Evolutionary conservation across 2,888 invertebrate genomes (phyloP), one percentile per base, ranked within the genome.

Genomic region (Pilophorus perplexus): DNA sequence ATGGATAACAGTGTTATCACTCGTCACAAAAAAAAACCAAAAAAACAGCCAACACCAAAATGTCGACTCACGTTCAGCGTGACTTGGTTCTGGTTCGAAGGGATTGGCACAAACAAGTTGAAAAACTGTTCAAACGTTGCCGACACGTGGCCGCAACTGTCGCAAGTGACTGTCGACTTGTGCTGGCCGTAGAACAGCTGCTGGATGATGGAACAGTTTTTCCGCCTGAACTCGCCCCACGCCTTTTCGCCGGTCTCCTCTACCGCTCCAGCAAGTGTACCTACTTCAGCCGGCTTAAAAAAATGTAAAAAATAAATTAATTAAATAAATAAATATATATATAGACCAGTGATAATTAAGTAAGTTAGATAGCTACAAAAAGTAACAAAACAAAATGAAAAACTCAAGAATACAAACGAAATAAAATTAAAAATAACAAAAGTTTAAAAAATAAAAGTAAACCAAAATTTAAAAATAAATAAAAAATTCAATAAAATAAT

Each of bases 101-200:
- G 88, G 74, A 91, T 80, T 68, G 92, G 91, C 57, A 93, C 79
- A 16, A 91, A 89, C 50, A 94, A 80, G 78, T 89, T 90, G 74
- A 89, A 90, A 78, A 93, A 93, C 12, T 88, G 86, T 76, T 94
- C 93, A 77, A 91, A 93, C 0, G 89, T 93, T 68, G 86, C 85
- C 59, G 91, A 92, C 74, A 84, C 83, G 74, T 87, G 84, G 67
- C 79, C 78, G 78, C 94, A 94, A 5, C 80, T 81, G 1, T 82
- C 79, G 77, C 94, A 94, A 62, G 82, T 83, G 1, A 93, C 85
- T 0, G 89, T 89, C 12, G 92, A 92, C 74, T 85, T 85, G 72
- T 90, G 84, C 79, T 91, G 90, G 0, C 93, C 93, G 80, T 90
- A 89, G 79, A 94, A 94, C 73, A 91, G 80, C 70, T 86, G 82